Base-by-base conservation (phyloP, 2,888 invertebrate genomes). In the Sycophila texana region DNA sequence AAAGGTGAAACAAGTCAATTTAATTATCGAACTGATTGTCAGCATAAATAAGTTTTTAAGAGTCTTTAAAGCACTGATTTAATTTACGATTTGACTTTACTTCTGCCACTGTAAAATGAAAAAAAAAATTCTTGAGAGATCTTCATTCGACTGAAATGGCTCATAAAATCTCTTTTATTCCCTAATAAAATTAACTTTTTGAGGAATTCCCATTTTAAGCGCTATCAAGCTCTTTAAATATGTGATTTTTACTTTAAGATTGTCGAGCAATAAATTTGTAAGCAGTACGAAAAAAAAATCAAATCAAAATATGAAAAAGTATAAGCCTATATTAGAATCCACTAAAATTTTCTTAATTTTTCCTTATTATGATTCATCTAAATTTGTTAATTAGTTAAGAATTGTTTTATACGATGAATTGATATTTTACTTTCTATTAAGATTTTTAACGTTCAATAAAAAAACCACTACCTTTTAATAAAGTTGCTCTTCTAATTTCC, bases 81-180 rank as follows among this genome's bases (percentile, higher is more conserved):
- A 13, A 22, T 60, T 60, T 60, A 60, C 60, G 26, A 60, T 14
- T 26, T 1, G 4, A 60, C 14, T n/a, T 53, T 53, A 16, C 14
- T 16, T 12, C 0, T 14, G 26, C 13, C 60, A 14, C 22, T 16
- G 13, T 60, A 60, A 60, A 60, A 22, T 4, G 22, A 22, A 22
- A 20, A 22, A 60, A 60, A 60, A 4, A 0, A 14, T 60, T 60
- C 3, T 26, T 26, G 1, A 22, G 7, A 39, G 26, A 60, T 60
- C 60, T 39, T 22, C 60, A 26, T 60, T 22, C 26, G 26, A 60
- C 20, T 60, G 60, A 14, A 60, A 60, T 60, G 26, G 60, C 60
- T 16, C 60, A 22, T 60, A 60, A 60, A 60, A 60, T 26, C 16
- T 13, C 26, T 18, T 60, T 60, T 60, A 60, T 22, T 22, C 12